Base-by-base conservation (phyloP, 2,113 vertebrate species). In the Epinephelus cyanopodus region DNA sequence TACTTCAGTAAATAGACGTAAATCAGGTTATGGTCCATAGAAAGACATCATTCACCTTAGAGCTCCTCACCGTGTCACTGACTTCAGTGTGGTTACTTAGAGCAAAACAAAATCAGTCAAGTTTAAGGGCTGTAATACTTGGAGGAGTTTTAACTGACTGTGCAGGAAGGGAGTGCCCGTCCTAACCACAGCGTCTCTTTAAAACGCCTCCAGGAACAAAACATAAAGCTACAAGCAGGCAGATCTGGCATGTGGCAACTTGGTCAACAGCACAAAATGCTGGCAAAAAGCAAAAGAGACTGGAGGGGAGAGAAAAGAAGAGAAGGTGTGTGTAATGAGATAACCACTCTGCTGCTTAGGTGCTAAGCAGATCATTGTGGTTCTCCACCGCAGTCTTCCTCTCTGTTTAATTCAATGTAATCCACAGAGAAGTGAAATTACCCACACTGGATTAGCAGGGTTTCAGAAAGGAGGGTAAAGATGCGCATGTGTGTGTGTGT, bases 121-220 rank as follows among this genome's bases (percentile, higher is more conserved):
- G 66, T 79, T 71, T 63, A 73, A 82, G 82, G 79, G 47, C 58
- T 27, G 65, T 27, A 68, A 76, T 57, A 68, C 70, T 85, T 58
- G 12, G 70, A 71, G 61, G 66, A 54, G 79, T 82, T 77, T 87
- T 77, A 84, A 77, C 53, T 4, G 42, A 70, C 66, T 64, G 77
- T 81, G 63, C 60, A 61, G 76, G 57, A 57, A 19, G 33, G 42
- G 5, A 50, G 66, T 0, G 10, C 25, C 76, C 13, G 1, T 67
- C 72, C 47, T 19, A 37, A 68, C 33, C 9, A 70, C 68, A 64
- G 73, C 19, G 18, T 25, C 13, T 69, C 67, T 73, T 71, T 73
- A 77, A 87, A 89, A 88, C 60, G 64, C 82, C 82, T 79, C 80
- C 68, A 73, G 61, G 74, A 71, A 72, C 42, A 74, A 81, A 83